phyloP scores from a whole-genome alignment of 2,888 invertebrate genomes.

The Tetranychus truncatus region DNA sequence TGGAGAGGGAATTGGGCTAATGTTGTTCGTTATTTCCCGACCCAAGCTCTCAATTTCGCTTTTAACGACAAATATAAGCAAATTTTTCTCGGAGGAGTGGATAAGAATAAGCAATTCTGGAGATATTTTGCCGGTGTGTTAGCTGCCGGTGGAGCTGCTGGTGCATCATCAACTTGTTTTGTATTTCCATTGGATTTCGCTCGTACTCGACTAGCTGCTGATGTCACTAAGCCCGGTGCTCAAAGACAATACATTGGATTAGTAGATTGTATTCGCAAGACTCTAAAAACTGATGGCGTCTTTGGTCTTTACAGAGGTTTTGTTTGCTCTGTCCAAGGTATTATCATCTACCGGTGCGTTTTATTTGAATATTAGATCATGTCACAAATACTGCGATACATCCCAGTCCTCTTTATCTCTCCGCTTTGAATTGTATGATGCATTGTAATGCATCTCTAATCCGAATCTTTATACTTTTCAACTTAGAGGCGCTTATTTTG shows the following conservation, averaged over 20 bases:
- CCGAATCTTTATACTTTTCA: neutral
- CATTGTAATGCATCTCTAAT: neutral
- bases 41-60: slow-evolving; percentile 81
- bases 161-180: slow-evolving; percentile 78
- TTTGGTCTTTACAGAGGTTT: slow-evolving; percentile 65
- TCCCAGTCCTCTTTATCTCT: too few species aligned
- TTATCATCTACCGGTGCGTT: slow-evolving; percentile 50
- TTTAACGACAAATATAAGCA: slow-evolving; percentile 85
- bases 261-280: slow-evolving; percentile 64
- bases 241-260: slow-evolving; percentile 74
- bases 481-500: slow-evolving; percentile 73
- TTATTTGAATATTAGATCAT: neutral
- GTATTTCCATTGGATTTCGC: slow-evolving; percentile 90
- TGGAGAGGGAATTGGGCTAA: slow-evolving; percentile 91
- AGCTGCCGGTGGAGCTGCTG: slow-evolving; percentile 81
- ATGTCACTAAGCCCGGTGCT: slow-evolving; percentile 57
- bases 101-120: slow-evolving; percentile 77
- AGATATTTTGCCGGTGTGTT: slow-evolving; percentile 68
- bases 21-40: slow-evolving; percentile 81
- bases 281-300: slow-evolving; percentile 57
- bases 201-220: slow-evolving; percentile 67
- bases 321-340: neutral
- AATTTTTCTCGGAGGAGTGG: slow-evolving; percentile 60
- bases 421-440: too few species aligned
- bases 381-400: too few species aligned